A percentile compares a stretch with the other conserved stretches of the same genome.
Conservation (phyloP, 2,888 invertebrate species). For the Drosophila prolongata region DNA sequence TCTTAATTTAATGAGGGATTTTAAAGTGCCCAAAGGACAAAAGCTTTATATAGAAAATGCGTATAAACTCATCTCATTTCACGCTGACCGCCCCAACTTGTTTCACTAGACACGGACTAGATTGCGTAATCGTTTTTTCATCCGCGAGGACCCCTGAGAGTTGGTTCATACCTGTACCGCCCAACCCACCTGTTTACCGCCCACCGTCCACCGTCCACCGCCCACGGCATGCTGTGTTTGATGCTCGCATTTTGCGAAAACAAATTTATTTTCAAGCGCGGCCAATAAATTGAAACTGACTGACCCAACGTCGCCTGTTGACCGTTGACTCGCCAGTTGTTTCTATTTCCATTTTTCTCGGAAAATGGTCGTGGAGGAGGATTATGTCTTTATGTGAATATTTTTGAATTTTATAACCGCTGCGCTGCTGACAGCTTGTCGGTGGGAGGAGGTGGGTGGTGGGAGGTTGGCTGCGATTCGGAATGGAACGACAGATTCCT, state of each 20-base stretch:
- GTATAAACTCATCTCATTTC: constrained; percentile 48
- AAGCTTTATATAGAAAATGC: neutral
- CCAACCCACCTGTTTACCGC: neutral
- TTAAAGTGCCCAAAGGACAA: constrained; percentile 5
- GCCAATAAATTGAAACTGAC: constrained; percentile 51
- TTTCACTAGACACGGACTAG: constrained; percentile 29
- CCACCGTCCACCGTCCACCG: constrained; percentile 1
- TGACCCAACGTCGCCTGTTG: constrained; percentile 34
- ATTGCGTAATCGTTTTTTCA: constrained; percentile 46
- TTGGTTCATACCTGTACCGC: neutral
- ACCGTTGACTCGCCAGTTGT: constrained; percentile 42
- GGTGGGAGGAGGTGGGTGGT: neutral
- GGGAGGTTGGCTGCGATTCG: constrained; percentile 1
- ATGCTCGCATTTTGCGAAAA: constrained; percentile 51
- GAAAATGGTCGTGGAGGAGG: constrained; percentile 38
- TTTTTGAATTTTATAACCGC: constrained; percentile 70
- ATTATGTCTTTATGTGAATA: constrained; percentile 68
- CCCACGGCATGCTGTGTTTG: constrained; percentile 38
- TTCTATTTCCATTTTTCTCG: constrained; percentile 36
- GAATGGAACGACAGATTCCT: constrained; percentile 29
- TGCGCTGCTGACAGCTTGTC: constrained; percentile 40
- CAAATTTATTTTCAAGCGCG: constrained; percentile 54
- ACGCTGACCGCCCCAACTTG: constrained; percentile 14
- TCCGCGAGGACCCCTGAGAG: constrained; percentile 17
- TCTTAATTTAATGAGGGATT: constrained; percentile 5